These are phyloP conservation scores for Raja brachyura DNA, from an alignment of 2,113 vertebrate species.

Conservation along the genomic window DNA sequence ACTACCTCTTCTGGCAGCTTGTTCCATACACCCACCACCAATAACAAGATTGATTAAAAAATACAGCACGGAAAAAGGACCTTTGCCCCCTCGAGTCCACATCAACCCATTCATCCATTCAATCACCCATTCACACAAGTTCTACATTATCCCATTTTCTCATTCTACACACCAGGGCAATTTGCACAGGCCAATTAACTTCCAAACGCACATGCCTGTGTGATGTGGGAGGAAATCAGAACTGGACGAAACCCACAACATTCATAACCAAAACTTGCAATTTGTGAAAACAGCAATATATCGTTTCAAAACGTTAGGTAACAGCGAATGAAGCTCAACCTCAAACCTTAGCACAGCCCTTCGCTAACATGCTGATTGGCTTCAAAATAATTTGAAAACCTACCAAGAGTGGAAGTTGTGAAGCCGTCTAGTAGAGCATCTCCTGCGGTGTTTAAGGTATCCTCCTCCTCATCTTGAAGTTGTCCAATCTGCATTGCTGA, in stretches of 20 bases:
- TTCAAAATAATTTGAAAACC: constrained; percentile 37
- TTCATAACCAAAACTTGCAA: background rate
- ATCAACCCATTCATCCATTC: no score
- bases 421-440: constrained; percentile 57
- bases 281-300: background rate
- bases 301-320: background rate
- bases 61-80: no score
- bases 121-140: no score
- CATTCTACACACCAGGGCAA: no score
- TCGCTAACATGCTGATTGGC: background rate
- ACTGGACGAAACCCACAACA: background rate
- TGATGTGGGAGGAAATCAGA: no score
- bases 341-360: background rate
- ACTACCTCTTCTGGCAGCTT: no score
- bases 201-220: no score
- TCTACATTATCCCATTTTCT: no score
- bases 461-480: constrained; percentile 84
- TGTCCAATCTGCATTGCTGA: constrained; percentile 79
- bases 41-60: no score
- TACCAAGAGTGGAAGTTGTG: constrained; percentile 71
- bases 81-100: no score
- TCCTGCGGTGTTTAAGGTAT: constrained; percentile 54
- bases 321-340: background rate
- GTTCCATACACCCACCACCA: no score
- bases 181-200: no score